Evolutionary conservation across 2,113 vertebrate species (phyloP), one percentile per base, ranked within the genome.

Genomic region (Eurystomus gularis): DNA sequence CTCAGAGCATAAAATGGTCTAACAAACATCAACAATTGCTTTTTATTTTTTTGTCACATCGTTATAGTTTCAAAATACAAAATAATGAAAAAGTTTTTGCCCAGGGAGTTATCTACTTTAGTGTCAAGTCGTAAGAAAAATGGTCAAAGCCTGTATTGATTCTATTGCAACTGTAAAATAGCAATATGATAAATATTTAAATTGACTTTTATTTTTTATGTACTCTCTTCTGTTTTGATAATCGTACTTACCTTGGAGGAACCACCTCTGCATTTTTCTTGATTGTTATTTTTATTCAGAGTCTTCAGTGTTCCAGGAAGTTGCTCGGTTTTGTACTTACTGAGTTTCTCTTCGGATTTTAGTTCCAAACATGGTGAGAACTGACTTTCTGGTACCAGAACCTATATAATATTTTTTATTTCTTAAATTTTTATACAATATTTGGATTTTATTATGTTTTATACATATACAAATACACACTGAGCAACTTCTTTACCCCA

Each of bases 321-420:
- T 37, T 97, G 92, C 75, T 93, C 79, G 49, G 39, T 93, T 64
- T 68, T 68, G 21, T 24, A 64, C 44, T 75, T 93, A 62, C 57
- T 69, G 61, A 88, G 25, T 69, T 94, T 98, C 88, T 95, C 58
- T 90, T 95, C 72, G 92, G 51, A 20, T 84, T 97, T 96, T 88
- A 95, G 95, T 90, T 97, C 62, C 14, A 33, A 86, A 80, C 29
- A 21, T 62, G 95, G 75, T 90, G 96, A 97, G 44, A 98, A 88
- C 65, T 99, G 99, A 95, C 98, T 99, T 97, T 99, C 99, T 96
- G 99, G 98, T 91, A 99, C 97, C 57, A 98, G 64, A 91, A 98
- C 96, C 99, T 99, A 76, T 2, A 78, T 7, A 78, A 10, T 69
- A 44, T 95, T 96, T 86, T 54, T 14, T 4, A 54, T 40, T 86